Percentiles rank a stretch among this genome's conserved stretches.
These are phyloP conservation scores for Ectemnius continuus DNA, from an alignment of 2,888 invertebrate species.

Conservation along the genomic window DNA sequence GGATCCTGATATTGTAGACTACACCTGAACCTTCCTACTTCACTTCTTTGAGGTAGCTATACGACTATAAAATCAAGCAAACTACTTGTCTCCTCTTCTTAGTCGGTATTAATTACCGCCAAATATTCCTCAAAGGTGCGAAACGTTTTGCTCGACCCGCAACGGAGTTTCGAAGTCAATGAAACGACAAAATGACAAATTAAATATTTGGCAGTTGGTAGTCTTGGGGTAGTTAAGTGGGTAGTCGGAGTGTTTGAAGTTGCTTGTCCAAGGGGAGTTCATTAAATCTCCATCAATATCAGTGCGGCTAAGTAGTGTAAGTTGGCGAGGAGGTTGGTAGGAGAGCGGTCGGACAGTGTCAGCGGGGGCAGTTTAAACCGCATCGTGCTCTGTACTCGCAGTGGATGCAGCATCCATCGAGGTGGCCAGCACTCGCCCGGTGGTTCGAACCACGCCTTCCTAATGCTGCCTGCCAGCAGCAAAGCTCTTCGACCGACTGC, in stretches of 20 bases:
- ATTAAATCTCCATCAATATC: conserved; percentile 40
- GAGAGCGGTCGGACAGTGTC: conserved; percentile 38
- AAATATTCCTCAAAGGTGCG: too few relatives aligned
- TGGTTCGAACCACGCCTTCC: conserved; percentile 49
- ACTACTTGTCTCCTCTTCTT: too few relatives aligned
- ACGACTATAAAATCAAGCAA: too few relatives aligned
- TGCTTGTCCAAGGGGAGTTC: conserved; percentile 9
- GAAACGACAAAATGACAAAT: too few relatives aligned
- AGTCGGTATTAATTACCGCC: too few relatives aligned
- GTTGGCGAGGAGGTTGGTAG: conserved; percentile 32
- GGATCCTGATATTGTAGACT: not conserved
- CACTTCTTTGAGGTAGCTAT: too few relatives aligned
- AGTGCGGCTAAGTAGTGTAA: not conserved
- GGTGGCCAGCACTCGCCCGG: conserved; percentile 23
- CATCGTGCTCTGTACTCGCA: conserved; percentile 45
- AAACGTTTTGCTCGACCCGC: too few relatives aligned
- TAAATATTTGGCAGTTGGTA: too few relatives aligned
- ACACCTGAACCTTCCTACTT: not conserved
- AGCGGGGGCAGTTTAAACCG: conserved; percentile 46
- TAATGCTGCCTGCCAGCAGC: conserved; percentile 48
- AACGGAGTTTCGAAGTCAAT: too few relatives aligned
- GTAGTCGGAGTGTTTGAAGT: not conserved
- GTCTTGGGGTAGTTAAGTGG: too few relatives aligned
- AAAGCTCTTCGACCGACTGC: conserved; percentile 32
- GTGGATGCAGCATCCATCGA: conserved; percentile 34